These are phyloP conservation scores for Dione vanillae DNA, from an alignment of 2,888 invertebrate species.

Conservation along the genomic window DNA sequence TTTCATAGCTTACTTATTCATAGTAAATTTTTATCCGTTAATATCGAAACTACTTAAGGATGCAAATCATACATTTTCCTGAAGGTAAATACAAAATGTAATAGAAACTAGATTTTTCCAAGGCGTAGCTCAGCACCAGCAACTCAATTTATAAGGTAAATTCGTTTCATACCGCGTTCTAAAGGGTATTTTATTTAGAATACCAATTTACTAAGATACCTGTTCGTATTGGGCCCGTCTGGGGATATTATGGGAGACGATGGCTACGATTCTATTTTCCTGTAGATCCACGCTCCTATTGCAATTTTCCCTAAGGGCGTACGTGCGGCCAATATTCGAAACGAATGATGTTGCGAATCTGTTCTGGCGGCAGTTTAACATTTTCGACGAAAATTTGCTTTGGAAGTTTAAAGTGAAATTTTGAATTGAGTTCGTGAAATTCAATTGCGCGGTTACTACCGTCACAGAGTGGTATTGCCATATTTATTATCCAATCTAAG, in stretches of 20 bases:
- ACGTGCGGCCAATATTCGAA: conserved; percentile 80
- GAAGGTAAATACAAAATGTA: conserved; percentile 44
- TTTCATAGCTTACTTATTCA: conserved; percentile 15
- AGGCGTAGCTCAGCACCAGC: conserved; percentile 43
- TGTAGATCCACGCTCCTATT: conserved; percentile 63
- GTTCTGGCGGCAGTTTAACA: conserved; percentile 63
- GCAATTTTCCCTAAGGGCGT: conserved; percentile 74
- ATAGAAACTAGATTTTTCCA: conserved; percentile 46
- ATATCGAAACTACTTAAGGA: conserved; percentile 40
- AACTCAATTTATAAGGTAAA: conserved; percentile 57
- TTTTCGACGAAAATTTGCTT: conserved; percentile 59
- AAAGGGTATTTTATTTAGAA: conserved; percentile 66
- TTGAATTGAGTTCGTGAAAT: conserved; percentile 64
- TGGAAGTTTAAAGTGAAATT: conserved; percentile 64
- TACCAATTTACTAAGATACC: conserved; percentile 74
- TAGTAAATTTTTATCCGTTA: conserved; percentile 27
- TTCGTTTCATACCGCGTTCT: conserved; percentile 54
- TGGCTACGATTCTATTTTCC: conserved; percentile 75
- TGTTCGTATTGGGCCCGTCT: conserved; percentile 66
- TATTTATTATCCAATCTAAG: conserved; percentile 50
- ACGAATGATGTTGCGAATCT: conserved; percentile 77
- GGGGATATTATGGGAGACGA: conserved; percentile 69
- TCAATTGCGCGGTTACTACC: conserved; percentile 61
- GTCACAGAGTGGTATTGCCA: conserved; percentile 44
- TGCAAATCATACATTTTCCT: conserved; percentile 44